Base-by-base conservation (phyloP, 2,113 vertebrate species). In the Phrynocephalus versicolor region DNA sequence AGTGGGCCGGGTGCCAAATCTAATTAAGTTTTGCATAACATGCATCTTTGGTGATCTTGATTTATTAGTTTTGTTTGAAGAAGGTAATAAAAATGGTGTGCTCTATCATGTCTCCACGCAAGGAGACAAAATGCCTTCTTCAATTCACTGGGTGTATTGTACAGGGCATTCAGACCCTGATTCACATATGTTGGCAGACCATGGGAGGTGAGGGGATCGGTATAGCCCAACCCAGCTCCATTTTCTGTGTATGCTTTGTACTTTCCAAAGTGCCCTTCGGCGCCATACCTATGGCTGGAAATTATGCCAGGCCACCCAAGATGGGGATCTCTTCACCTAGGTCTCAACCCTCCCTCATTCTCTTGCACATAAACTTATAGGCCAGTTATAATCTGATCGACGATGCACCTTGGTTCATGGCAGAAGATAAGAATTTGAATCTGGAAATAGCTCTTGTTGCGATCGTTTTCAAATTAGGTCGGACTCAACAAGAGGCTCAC, bases 61-160 rank as follows among this genome's bases (percentile, higher is more conserved):
- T 95, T 96, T 95, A 96, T 91, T 90, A 94, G 91, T 89, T 88
- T 88, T 79, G 91, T 94, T 95, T 95, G 94, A 95, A 95, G 92
- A 91, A 91, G 92, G 90, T 92, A 93, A 94, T 74, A 83, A 91
- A 89, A 73, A 81, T 64, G 69, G 58, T 55, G 73, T 81, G 78
- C 78, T 86, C 72, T 30, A 86, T 73, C 70, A 37, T 81, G 78
- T 86, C 95, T 93, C 95, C 89, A 88, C 84, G 92, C 91, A 67
- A 88, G 92, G 87, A 95, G 91, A 89, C 89, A 91, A 89, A 91
- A 88, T 92, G 87, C 86, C 88, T 93, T 60, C 91, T 92, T 94
- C 88, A 94, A 85, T 88, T 90, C 60, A 60, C 84, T 92, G 90
- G 45, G n/a, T 88, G 74, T 21, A 51, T 51, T 51, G 45, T 51